A percentile compares a stretch with the other conserved stretches of the same genome.
These are phyloP conservation scores for Leucania comma DNA, from an alignment of 2,888 invertebrate genomes.

Conservation along the genomic window DNA sequence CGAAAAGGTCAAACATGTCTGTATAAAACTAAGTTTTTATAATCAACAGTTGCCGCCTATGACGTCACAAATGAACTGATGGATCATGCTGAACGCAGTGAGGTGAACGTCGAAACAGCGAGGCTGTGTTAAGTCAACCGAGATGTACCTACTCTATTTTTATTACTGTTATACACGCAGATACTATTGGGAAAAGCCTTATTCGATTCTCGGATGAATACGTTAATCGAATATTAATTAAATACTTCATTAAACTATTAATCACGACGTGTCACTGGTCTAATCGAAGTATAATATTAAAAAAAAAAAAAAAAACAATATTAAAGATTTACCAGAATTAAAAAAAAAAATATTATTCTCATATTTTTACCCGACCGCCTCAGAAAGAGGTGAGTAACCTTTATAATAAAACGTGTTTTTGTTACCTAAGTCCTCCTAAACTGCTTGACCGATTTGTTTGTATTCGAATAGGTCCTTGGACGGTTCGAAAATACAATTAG, in stretches of 20 bases:
- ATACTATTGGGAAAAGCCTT: neutral
- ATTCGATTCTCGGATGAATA: neutral
- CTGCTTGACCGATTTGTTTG: no score
- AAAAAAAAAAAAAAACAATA: neutral
- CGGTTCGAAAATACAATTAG: no score
- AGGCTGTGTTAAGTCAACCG: conserved; percentile 49
- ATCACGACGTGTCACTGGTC: neutral
- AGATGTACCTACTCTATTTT: conserved; percentile 17
- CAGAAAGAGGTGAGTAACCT: neutral
- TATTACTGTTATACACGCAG: conserved; percentile 3
- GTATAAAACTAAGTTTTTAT: neutral
- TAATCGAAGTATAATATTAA: neutral
- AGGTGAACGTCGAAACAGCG: conserved; percentile 31
- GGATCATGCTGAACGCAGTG: conserved; percentile 24
- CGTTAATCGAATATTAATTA: conserved; percentile 9
- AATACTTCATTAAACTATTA: neutral
- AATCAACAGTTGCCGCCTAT: conserved; percentile 15
- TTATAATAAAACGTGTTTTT: no score
- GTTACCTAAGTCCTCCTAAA: no score
- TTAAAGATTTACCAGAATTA: conserved; percentile 1
- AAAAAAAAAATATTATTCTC: neutral
- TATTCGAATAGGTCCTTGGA: no score
- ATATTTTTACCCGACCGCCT: neutral
- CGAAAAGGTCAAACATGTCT: neutral
- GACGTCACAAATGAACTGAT: conserved; percentile 40